phyloP scores from a whole-genome alignment of 2,797 vertebrate genomes.

The Erethizon dorsatum region DNA sequence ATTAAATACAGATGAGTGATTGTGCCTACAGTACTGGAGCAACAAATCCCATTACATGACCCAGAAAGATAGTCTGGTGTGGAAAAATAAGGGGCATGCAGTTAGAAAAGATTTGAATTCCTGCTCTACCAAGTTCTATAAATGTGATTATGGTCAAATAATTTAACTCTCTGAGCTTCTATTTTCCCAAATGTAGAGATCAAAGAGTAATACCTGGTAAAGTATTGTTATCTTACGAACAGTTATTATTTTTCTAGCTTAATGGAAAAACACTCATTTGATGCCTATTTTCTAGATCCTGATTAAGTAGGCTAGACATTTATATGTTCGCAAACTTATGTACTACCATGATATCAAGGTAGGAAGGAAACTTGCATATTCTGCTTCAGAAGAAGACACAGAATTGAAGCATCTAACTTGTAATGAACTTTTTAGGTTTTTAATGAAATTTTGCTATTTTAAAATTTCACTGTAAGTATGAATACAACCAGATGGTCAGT shows the following conservation, averaged over 20 bases:
- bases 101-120: not conserved
- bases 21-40: not conserved
- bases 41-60: not conserved
- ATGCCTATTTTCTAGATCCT: conserved; percentile 20
- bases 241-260: not conserved
- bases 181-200: not conserved
- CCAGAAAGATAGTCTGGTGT: not conserved
- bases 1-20: conserved; percentile 15
- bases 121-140: not conserved
- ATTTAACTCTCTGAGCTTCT: not conserved
- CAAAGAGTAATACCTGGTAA: not conserved
- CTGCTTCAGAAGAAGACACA: not conserved
- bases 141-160: not conserved
- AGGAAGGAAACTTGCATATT: not conserved
- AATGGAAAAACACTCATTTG: not conserved
- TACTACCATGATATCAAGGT: not conserved
- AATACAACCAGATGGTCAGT: conserved; percentile 72
- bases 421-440: conserved; percentile 67
- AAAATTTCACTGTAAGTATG: conserved; percentile 53
- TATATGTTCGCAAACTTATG: not conserved
- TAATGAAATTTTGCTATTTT: conserved; percentile 75
- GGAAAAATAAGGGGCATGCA: not conserved
- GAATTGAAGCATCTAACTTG: not conserved
- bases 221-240: not conserved
- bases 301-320: not conserved